These are phyloP conservation scores for Criorhina ranunculi DNA, from an alignment of 2,888 invertebrate species.

Conservation along the genomic window DNA sequence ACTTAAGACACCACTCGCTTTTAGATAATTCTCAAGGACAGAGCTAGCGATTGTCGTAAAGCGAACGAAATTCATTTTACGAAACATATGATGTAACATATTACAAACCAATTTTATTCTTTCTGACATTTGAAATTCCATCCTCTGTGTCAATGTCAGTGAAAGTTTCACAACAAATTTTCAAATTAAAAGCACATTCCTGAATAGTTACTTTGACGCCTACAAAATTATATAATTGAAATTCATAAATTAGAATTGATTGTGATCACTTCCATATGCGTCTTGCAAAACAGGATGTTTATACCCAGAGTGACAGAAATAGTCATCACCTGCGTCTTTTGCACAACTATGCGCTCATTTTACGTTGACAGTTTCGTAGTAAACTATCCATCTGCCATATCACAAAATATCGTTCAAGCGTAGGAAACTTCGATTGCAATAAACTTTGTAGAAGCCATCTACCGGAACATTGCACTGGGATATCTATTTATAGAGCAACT, in stretches of 20 bases:
- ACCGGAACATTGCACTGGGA: neutral
- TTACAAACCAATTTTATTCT: too few species aligned
- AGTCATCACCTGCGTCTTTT: slow-evolving; percentile 31
- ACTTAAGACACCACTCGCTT: too few species aligned
- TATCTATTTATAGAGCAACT: slow-evolving; percentile 48
- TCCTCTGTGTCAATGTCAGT: neutral
- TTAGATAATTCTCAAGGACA: too few species aligned
- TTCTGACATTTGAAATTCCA: too few species aligned
- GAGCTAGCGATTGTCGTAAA: too few species aligned
- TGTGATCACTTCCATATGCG: slow-evolving; percentile 5
- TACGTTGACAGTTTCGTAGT: slow-evolving; percentile 8
- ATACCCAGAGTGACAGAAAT: slow-evolving; percentile 30
- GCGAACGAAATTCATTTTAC: too few species aligned
- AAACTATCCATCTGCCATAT: neutral
- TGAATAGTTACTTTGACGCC: neutral
- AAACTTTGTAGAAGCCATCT: neutral
- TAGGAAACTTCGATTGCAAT: slow-evolving; percentile 18
- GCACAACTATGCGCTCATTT: slow-evolving; percentile 26
- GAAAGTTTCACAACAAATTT: neutral
- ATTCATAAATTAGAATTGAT: slow-evolving; percentile 24
- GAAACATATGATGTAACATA: too few species aligned
- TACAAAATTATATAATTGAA: neutral
- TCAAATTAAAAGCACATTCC: neutral
- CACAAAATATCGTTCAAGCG: slow-evolving; percentile 7
- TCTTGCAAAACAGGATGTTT: slow-evolving; percentile 45